These are phyloP conservation scores for Eupithecia exiguata DNA, from an alignment of 2,888 invertebrate genomes.

Conservation along the genomic window DNA sequence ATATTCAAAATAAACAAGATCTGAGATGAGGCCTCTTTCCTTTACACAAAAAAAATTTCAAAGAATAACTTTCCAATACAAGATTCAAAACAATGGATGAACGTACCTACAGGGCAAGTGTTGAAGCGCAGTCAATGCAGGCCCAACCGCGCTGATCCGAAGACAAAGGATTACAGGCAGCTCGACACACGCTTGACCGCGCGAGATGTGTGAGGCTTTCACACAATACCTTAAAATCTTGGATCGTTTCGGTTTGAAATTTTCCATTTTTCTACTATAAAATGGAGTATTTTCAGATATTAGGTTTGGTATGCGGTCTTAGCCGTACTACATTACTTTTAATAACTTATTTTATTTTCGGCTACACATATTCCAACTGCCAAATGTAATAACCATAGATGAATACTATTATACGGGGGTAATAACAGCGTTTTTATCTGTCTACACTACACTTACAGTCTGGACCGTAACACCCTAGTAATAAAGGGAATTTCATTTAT, in stretches of 20 bases:
- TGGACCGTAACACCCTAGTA: not conserved
- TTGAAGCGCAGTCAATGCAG: conserved; percentile 10
- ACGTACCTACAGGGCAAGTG: not conserved
- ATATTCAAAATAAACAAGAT: too few species aligned
- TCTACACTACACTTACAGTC: not conserved
- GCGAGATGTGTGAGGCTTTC: conserved; percentile 12
- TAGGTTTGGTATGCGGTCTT: not conserved
- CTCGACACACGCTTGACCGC: conserved; percentile 24
- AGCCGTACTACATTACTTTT: not conserved
- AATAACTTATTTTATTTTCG: not conserved
- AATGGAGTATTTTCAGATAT: not conserved
- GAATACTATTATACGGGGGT: too few species aligned
- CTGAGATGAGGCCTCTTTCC: not conserved
- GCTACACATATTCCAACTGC: not conserved
- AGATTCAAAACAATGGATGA: conserved; percentile 1
- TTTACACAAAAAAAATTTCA: not conserved
- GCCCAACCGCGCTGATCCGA: not conserved
- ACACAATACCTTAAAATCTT: conserved; percentile 15
- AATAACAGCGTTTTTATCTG: too few species aligned
- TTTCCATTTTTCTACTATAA: not conserved
- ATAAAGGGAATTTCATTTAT: not conserved
- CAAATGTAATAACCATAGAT: too few species aligned
- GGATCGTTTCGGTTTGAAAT: not conserved
- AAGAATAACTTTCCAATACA: not conserved
- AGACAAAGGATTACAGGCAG: conserved; percentile 26